Evolutionary conservation across 2,888 invertebrate species (phyloP), one percentile per base, ranked within the genome.

Genomic region (Yponomeuta malinellus): DNA sequence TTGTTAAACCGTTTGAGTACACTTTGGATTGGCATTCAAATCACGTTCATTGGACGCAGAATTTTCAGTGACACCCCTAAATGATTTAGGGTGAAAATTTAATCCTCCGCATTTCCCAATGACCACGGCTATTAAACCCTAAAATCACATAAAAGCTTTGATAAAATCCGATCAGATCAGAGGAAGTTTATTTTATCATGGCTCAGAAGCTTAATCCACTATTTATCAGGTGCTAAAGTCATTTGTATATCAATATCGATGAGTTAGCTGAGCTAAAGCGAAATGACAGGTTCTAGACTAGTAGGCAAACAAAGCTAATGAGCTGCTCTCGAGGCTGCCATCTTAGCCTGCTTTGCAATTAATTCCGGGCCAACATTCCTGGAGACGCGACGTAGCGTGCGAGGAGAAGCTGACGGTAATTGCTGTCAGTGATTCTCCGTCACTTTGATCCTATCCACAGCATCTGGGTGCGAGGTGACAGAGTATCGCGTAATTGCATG

Each of bases 81-180:
- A 79, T 81, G 83, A 84, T 85, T 86, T 83, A 82, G 79, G 78
- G 78, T 74, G 75, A 74, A 78, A 81, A 81, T 82, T 81, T 78
- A 80, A 80, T 80, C 77, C 78, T 78, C 76, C 78, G 75, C 73
- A 52, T 72, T 72, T 70, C 72, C 64, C 70, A 72, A 71, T 71
- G 63, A 70, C 69, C 73, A 68, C 71, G 71, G 72, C 71, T 63
- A 71, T 69, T 72, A 63, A 66, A 59, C 59, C 59, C 12, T 64
- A 37, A 67, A 71, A 71, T 67, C 48, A 10, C 37, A 64, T 71
- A 59, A 71, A 67, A 71, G 66, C 66, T 59, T 31, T 59, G 64
- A 71, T 71, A 71, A 71, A 71, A 67, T 48, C 43, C 63, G 0
- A 6, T 29, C 63, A 37, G 12, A 6, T 29, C 63, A 48, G 31